Conservation (phyloP, 2,797 vertebrate species). For the Falco naumanni region DNA sequence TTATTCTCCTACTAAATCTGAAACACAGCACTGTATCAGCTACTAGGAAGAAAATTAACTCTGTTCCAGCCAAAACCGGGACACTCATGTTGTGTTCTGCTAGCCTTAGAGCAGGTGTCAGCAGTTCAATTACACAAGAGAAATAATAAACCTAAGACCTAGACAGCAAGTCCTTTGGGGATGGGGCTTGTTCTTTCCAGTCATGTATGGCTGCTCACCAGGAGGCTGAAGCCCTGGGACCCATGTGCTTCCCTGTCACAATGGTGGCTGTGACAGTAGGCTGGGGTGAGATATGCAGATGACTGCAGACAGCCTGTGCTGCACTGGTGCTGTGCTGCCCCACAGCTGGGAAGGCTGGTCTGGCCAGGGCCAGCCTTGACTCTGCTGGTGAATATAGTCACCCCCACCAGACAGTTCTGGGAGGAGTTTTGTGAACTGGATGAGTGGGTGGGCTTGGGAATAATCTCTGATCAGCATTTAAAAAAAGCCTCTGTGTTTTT, state of each 20-base stretch:
- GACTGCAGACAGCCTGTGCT: rapidly evolving
- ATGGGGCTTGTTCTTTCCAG: neutral
- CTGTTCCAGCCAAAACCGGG: too few relatives aligned
- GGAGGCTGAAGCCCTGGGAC: neutral
- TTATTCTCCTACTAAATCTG: too few relatives aligned
- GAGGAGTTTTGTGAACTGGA: neutral
- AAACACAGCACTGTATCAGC: too few relatives aligned
- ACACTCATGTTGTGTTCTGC: neutral
- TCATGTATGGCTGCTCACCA: neutral
- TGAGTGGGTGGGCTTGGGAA: neutral
- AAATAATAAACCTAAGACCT: neutral
- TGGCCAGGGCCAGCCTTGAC: neutral
- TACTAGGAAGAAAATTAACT: too few relatives aligned
- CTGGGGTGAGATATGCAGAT: neutral
- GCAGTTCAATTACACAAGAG: neutral
- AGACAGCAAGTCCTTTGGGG: neutral
- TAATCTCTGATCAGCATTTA: neutral
- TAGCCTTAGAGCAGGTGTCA: neutral
- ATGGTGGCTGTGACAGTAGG: neutral
- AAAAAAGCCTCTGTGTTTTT: neutral
- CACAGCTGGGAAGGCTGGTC: neutral
- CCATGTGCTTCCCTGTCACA: rapidly evolving
- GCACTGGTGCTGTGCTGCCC: neutral
- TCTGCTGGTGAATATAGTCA: neutral
- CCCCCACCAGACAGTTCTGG: neutral